Evolutionary conservation across 1,140 invertebrate genomes (phyloP).

Genomic region (Sycophila sp.): DNA sequence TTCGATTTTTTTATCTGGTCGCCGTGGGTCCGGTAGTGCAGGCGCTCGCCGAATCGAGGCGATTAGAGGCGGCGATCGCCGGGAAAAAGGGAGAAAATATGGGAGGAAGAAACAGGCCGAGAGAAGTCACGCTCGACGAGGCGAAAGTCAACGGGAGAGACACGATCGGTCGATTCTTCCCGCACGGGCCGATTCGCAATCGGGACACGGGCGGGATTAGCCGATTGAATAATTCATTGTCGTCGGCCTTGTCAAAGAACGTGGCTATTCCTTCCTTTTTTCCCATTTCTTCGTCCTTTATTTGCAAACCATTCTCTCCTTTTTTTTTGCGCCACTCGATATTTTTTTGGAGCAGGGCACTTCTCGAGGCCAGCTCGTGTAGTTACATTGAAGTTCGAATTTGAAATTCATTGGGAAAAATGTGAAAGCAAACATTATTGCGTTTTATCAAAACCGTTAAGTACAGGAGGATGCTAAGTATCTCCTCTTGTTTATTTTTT

Average conservation of each 20-base stretch:
- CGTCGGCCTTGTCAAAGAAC: slow-evolving; percentile 61
- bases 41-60: slow-evolving; percentile 39
- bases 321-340: no score
- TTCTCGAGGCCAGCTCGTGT: no score
- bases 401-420: no score
- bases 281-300: neutral
- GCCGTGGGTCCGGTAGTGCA: neutral
- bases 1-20: slow-evolving; percentile 2
- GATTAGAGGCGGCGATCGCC: slow-evolving; percentile 31
- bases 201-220: slow-evolving; percentile 59
- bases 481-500: no score
- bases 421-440: no score
- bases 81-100: slow-evolving; percentile 5
- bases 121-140: neutral
- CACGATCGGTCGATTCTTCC: neutral
- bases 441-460: no score
- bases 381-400: no score
- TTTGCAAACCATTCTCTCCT: slow-evolving; percentile 8
- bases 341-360: no score
- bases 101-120: neutral
- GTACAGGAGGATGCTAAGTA: no score
- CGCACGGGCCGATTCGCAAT: slow-evolving; percentile 53
- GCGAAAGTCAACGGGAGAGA: neutral
- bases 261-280: slow-evolving; percentile 39
- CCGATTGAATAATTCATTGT: slow-evolving; percentile 64